phyloP scores from a whole-genome alignment of 1,140 invertebrate species.

The Caenorhabditis latens region DNA sequence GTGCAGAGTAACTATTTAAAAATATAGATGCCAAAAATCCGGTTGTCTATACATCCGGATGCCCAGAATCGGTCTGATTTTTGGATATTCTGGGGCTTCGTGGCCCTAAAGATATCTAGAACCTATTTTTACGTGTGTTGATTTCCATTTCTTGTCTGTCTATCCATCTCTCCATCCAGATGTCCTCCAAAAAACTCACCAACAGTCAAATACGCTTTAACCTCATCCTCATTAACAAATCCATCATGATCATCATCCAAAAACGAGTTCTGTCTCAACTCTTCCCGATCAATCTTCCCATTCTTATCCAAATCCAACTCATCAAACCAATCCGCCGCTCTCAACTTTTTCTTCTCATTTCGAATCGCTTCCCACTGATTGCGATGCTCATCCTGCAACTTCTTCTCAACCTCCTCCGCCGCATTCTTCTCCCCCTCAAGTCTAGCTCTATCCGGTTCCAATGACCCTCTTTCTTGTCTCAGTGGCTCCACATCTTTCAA shows the following conservation, averaged over 20 bases:
- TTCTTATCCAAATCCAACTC: constrained; percentile 83
- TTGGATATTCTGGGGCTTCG: too few relatives aligned
- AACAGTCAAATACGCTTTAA: constrained; percentile 81
- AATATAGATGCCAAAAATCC: too few relatives aligned
- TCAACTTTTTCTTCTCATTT: constrained; percentile 78
- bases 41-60: too few relatives aligned
- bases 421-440: constrained; percentile 84
- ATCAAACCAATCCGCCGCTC: constrained; percentile 84
- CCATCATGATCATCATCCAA: constrained; percentile 93
- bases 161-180: background rate
- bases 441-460: constrained; percentile 70
- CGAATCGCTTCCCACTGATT: constrained; percentile 69
- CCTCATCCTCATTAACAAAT: constrained; percentile 87
- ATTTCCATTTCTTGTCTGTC: too few relatives aligned
- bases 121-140: too few relatives aligned
- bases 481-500: constrained; percentile 30
- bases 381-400: constrained; percentile 80
- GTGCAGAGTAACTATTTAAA: too few relatives aligned
- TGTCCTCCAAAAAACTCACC: too few relatives aligned
- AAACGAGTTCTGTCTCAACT: constrained; percentile 84
- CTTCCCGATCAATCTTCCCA: constrained; percentile 83
- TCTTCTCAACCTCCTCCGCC: constrained; percentile 81
- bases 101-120: too few relatives aligned
- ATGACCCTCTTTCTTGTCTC: constrained; percentile 68
- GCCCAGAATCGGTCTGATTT: too few relatives aligned